These are phyloP conservation scores for Neria commutata DNA, from an alignment of 2,888 invertebrate genomes.

Conservation along the genomic window DNA sequence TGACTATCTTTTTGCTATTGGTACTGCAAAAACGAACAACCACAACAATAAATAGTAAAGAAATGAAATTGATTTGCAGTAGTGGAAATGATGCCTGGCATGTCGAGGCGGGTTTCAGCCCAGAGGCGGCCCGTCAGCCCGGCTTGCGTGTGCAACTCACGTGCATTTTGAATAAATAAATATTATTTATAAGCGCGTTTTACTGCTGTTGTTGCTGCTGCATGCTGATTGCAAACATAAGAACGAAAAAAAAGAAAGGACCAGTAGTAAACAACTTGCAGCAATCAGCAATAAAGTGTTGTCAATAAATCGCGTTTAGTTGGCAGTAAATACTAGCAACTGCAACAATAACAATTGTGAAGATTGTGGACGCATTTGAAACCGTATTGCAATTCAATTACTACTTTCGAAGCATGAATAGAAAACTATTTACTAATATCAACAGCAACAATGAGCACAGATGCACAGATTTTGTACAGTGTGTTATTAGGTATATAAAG, in stretches of 20 bases:
- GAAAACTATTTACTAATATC: no score
- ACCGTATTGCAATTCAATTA: not conserved
- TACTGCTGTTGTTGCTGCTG: not conserved
- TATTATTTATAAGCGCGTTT: slow-evolving; percentile 18
- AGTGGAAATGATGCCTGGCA: no score
- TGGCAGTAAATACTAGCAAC: slow-evolving; percentile 24
- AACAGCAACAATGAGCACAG: no score
- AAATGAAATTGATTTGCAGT: no score
- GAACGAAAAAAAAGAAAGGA: not conserved
- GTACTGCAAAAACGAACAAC: no score
- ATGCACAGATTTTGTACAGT: no score
- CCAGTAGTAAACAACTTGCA: slow-evolving; percentile 11
- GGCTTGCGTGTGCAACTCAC: slow-evolving; percentile 26
- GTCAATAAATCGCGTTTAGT: slow-evolving; percentile 29
- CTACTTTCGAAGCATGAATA: not conserved
- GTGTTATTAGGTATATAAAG: no score
- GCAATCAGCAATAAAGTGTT: slow-evolving; percentile 27
- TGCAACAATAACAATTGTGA: not conserved
- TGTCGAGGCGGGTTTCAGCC: no score
- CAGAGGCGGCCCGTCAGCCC: not conserved
- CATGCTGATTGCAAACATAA: not conserved
- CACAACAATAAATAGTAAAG: no score
- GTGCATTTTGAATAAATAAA: slow-evolving; percentile 32
- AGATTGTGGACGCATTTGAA: not conserved
- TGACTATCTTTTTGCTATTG: no score